Evolutionary conservation across 2,113 vertebrate species (phyloP), one percentile per base, ranked within the genome.

Genomic region (Bostrychus sinensis): DNA sequence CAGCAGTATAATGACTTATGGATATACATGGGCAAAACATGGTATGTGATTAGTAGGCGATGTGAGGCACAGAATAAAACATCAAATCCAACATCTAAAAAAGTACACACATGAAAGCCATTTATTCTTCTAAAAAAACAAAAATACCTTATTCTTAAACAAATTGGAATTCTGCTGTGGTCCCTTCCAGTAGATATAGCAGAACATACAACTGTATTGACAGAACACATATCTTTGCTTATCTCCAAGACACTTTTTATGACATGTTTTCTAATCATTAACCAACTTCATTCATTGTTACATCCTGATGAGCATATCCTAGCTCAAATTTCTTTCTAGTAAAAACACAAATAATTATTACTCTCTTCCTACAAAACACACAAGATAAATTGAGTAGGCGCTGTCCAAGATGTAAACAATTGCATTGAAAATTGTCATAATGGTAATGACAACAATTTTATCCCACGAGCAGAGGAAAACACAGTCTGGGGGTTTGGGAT

Each of bases 381-480:
- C 93, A 54, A 93, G 76, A 20, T n/a, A 73, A 74, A 92, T 72
- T 0, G 94, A 93, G 73, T 94, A 94, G 12, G 86, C 53, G 0
- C 92, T 36, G 84, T 96, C 95, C 69, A 93, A 72, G 1, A 79
- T 75, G 76, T 96, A 95, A 61, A 94, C 90, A 0, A 94, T 65
- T 16, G 91, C 80, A 83, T 96, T 96, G 63, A 94, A 68, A 75
- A 92, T 88, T 1, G 92, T 91, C 85, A 96, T 92, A 64, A 95
- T 81, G 23, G 93, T 93, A 61, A 94, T 62, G 4, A 94, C 89
- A 34, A 95, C 84, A 13, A 59, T 3, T 46, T 84, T 91, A 71
- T 94, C 62, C 93, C 92, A 92, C 0, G 0, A 0, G 56, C 91
- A 90, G 3, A 7, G 3, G 1, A 1, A 14, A 1, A 12, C 0